Percentiles rank a stretch among this genome's conserved stretches.
phyloP scores from a whole-genome alignment of 1,140 invertebrate species.

The Papilio helenus region DNA sequence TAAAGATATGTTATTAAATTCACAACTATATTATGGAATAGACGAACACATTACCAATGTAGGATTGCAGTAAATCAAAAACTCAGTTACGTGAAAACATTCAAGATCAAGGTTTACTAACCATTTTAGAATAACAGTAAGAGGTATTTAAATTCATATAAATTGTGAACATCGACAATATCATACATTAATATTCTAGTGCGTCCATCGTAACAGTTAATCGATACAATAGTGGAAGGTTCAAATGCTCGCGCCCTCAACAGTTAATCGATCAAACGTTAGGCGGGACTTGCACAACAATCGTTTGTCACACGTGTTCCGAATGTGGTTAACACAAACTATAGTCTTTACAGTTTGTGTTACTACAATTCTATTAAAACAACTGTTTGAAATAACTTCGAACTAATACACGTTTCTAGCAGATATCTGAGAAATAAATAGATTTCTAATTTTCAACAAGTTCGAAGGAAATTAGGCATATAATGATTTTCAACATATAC shows the following conservation, averaged over 20 bases:
- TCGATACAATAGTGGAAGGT: slow-evolving; percentile 23
- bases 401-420: too few species aligned
- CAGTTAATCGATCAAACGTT: slow-evolving; percentile 28
- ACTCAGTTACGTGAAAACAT: too few species aligned
- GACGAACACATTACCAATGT: too few species aligned
- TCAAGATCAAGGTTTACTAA: too few species aligned
- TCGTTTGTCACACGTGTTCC: slow-evolving; percentile 13
- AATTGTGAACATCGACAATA: not conserved
- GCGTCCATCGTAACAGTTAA: slow-evolving; percentile 7
- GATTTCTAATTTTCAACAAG: not conserved
- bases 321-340: slow-evolving; percentile 10
- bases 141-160: not conserved
- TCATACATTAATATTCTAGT: slow-evolving; percentile 7
- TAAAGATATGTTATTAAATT: too few species aligned
- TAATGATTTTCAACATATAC: not conserved
- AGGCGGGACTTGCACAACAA: slow-evolving; percentile 13
- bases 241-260: slow-evolving; percentile 25
- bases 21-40: too few species aligned
- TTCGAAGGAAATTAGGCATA: not conserved
- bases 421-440: too few species aligned
- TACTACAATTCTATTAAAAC: not conserved
- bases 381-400: not conserved
- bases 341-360: not conserved
- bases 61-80: too few species aligned
- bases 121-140: not conserved